These are phyloP conservation scores for Eospalax fontanierii DNA, from an alignment of 2,797 vertebrate genomes.

Conservation along the genomic window DNA sequence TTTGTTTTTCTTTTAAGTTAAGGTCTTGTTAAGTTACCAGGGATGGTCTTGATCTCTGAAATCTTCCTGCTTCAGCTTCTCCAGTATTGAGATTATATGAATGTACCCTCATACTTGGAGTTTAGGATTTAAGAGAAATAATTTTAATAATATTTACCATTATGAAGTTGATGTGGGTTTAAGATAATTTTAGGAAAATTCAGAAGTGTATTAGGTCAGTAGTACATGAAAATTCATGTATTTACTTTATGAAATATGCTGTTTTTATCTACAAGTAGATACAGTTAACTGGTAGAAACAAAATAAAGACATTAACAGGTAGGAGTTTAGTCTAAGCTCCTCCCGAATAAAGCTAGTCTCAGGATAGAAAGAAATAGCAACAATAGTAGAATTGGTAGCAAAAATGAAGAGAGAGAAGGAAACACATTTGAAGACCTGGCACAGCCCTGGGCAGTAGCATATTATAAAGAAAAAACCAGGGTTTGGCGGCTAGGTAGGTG, in stretches of 20 bases:
- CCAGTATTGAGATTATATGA: neutral
- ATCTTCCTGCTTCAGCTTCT: neutral
- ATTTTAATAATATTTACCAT: neutral
- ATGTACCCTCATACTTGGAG: too few relatives aligned
- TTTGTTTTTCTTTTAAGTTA: too few relatives aligned
- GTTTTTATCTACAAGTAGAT: conserved; percentile 3
- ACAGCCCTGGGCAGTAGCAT: neutral
- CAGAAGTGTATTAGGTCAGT: neutral
- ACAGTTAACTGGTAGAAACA: conserved; percentile 38
- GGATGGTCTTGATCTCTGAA: neutral
- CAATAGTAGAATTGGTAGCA: neutral
- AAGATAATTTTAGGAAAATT: conserved; percentile 50
- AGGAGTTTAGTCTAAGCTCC: neutral
- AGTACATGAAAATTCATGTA: neutral
- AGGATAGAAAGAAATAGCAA: neutral
- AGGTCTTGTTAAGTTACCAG: neutral
- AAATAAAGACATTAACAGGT: neutral
- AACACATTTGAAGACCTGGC: neutral
- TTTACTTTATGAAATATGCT: neutral
- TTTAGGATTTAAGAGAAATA: conserved; percentile 31
- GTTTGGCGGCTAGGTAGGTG: neutral
- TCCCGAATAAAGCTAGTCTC: conserved; percentile 13
- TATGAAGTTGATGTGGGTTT: neutral
- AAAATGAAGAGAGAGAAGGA: conserved; percentile 7
- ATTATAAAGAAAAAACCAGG: neutral